A percentile compares a stretch with the other conserved stretches of the same genome.
Conservation (phyloP, 2,797 vertebrate genomes). For the Catamblyrhynchus diadema region DNA sequence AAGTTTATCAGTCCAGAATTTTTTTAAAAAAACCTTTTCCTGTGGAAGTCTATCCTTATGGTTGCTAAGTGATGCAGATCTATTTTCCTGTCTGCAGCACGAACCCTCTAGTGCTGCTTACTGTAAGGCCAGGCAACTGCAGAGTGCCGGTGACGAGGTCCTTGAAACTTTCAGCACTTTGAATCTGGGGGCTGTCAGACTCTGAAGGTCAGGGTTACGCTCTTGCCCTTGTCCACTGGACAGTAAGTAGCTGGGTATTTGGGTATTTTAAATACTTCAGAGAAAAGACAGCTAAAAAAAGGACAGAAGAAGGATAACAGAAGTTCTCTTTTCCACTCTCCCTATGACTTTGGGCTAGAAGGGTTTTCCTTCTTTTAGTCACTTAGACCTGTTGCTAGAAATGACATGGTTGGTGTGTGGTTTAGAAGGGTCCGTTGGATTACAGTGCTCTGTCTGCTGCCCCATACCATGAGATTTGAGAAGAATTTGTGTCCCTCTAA, state of each 20-base stretch:
- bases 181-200: neutral
- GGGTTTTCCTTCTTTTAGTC: neutral
- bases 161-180: slow-evolving; percentile 29
- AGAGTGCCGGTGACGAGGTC: neutral
- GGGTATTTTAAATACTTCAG: neutral
- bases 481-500: neutral
- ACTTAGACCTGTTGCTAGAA: slow-evolving; percentile 18
- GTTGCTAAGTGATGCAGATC: slow-evolving; percentile 60
- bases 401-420: neutral
- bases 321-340: neutral
- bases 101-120: slow-evolving; percentile 29
- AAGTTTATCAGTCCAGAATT: slow-evolving; percentile 4
- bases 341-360: neutral
- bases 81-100: slow-evolving; percentile 46
- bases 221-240: neutral
- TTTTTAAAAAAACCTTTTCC: neutral
- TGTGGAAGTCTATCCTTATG: neutral
- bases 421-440: neutral
- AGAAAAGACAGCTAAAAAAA: neutral
- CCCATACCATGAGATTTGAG: neutral
- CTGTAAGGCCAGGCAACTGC: slow-evolving; percentile 20
- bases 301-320: neutral
- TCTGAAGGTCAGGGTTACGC: neutral
- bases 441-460: neutral
- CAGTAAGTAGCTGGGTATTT: neutral